phyloP scores from a whole-genome alignment of 2,888 invertebrate genomes.

The Apantesis nais region DNA sequence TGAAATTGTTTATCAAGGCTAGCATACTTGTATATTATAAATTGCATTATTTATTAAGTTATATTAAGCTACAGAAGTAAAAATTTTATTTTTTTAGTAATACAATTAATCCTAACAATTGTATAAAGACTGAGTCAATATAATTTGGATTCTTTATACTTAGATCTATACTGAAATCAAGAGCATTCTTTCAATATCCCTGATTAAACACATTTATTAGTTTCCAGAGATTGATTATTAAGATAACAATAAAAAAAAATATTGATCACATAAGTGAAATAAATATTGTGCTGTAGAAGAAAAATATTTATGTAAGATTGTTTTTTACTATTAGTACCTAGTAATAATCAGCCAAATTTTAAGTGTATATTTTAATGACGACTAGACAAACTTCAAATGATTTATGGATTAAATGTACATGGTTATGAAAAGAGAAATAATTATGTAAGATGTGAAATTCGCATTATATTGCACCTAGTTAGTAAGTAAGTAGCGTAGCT shows the following conservation, averaged over 20 bases:
- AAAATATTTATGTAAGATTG: slow-evolving; percentile 23
- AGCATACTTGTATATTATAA: slow-evolving; percentile 22
- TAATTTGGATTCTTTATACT: slow-evolving; percentile 32
- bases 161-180: slow-evolving; percentile 26
- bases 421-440: slow-evolving; percentile 55
- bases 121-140: slow-evolving; percentile 49
- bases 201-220: slow-evolving; percentile 31
- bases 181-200: slow-evolving; percentile 33
- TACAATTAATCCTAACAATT: slow-evolving; percentile 47
- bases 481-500: slow-evolving; percentile 75
- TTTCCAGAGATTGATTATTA: slow-evolving; percentile 14
- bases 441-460: slow-evolving; percentile 64
- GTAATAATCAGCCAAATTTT: slow-evolving; percentile 53
- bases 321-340: slow-evolving; percentile 45
- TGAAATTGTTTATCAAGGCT: slow-evolving; percentile 44
- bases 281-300: slow-evolving; percentile 19
- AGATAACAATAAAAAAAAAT: not conserved
- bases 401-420: slow-evolving; percentile 61
- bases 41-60: slow-evolving; percentile 30
- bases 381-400: slow-evolving; percentile 56
- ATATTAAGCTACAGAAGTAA: slow-evolving; percentile 20
- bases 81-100: slow-evolving; percentile 29
- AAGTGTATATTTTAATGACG: slow-evolving; percentile 45
- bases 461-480: slow-evolving; percentile 81
- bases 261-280: slow-evolving; percentile 19